Evolutionary conservation across 1,140 invertebrate species (phyloP), one percentile per base, ranked within the genome.

Genomic region (Yoshiicerus persimilis): DNA sequence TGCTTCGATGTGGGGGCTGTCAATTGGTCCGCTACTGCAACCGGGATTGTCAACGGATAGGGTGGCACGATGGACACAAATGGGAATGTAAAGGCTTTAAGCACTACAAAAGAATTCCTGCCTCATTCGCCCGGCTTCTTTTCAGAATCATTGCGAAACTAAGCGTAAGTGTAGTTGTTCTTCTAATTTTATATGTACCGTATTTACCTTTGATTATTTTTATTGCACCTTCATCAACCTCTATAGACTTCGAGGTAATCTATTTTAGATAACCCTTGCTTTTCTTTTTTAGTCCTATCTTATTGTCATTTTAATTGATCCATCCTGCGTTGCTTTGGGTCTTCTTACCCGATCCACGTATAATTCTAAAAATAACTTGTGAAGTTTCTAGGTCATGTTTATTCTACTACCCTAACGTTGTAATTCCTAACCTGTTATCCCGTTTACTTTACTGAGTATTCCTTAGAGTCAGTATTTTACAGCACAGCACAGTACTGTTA

Each of bases 21-120:
- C 87, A 89, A 13, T 34, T 89, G n/a, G 95, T 96, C 2, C 94
- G 95, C 92, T 97, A 97, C 90, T 97, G 96, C 91, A 95, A 95
- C 86, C 94, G 94, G 38, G 91, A 91, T 80, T 97, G 96, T 92
- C 96, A 97, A 91, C 95, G 93, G 91, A 93, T 95, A 89, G 94
- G 95, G 3, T 97, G 96, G 96, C 90, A 91, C 20, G 93, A 95
- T 87, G 90, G 90, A 30, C 96, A 97, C 91, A 97, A 96, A 92
- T 92, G 92, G 91, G 96, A 97, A 93, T 97, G 96, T 92, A 91
- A 93, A 38, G 95, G 95, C 91, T 94, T 97, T 27, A 95, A 95
- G 91, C 91, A 93, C 13, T 95, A 96, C 0, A 93, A 94, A 87
- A 93, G 94, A 4, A 92, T 97, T 34, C 96, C 96, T 3, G 96